phyloP scores from a whole-genome alignment of 2,888 invertebrate species.

The Drosophila rellima region DNA sequence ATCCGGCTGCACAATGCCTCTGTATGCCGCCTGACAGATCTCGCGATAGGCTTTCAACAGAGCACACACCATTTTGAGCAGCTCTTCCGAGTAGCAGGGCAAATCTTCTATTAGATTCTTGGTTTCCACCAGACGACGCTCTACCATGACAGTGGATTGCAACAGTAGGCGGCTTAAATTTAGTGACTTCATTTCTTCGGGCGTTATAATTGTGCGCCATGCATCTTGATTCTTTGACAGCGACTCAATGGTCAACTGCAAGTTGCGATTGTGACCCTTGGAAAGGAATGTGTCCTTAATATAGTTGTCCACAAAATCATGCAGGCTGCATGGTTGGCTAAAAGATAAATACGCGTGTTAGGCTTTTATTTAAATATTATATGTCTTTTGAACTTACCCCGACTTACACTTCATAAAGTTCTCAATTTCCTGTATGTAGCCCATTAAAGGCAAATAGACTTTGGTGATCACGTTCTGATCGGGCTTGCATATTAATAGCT shows the following conservation, averaged over 20 bases:
- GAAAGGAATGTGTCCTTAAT: conserved; percentile 94
- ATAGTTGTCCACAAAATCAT: conserved; percentile 94
- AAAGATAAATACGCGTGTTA: conserved; percentile 8
- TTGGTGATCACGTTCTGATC: conserved; percentile 91
- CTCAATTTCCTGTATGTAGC: conserved; percentile 94
- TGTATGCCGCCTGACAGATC: conserved; percentile 91
- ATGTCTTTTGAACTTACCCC: conserved; percentile 85
- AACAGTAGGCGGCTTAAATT: conserved; percentile 88
- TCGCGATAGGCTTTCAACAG: conserved; percentile 91
- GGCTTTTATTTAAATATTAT: neutral
- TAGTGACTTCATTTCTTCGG: conserved; percentile 89
- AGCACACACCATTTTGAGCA: conserved; percentile 90
- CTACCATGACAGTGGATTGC: conserved; percentile 91
- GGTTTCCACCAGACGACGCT: conserved; percentile 88
- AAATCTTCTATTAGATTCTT: conserved; percentile 89
- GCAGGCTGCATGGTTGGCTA: conserved; percentile 90
- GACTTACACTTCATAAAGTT: conserved; percentile 87
- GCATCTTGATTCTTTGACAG: conserved; percentile 92
- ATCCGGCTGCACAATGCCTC: conserved; percentile 91
- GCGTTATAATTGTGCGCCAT: conserved; percentile 91
- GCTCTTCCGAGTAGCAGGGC: conserved; percentile 91
- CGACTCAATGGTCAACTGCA: conserved; percentile 88
- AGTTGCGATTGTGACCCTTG: conserved; percentile 88
- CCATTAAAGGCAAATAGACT: conserved; percentile 93
- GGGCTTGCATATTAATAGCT: conserved; percentile 91